These are phyloP conservation scores for Blastobasis lacticolella DNA, from an alignment of 2,888 invertebrate genomes.

Conservation along the genomic window DNA sequence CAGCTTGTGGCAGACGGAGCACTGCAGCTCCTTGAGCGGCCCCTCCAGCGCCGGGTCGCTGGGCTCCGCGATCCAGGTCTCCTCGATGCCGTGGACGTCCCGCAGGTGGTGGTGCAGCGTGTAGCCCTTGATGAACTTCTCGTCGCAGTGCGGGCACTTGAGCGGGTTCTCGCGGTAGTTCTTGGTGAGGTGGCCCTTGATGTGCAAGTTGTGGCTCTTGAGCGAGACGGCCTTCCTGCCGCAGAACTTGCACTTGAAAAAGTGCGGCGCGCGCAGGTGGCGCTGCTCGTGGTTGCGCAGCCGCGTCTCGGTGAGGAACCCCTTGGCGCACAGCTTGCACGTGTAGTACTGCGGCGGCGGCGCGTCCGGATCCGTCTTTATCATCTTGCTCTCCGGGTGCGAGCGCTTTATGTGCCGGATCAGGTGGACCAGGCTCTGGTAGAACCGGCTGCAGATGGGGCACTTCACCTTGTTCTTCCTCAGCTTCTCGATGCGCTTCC, in stretches of 20 bases:
- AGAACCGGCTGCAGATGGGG: constrained; percentile 58
- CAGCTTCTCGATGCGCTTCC: constrained; percentile 52
- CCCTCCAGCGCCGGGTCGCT: constrained; percentile 38
- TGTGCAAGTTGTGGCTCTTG: constrained; percentile 54
- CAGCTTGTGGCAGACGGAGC: constrained; percentile 61
- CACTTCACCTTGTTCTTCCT: constrained; percentile 62
- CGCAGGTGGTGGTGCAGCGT: constrained; percentile 59
- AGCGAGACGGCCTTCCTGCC: constrained; percentile 57
- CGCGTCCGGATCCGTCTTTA: constrained; percentile 65
- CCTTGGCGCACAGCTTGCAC: constrained; percentile 63
- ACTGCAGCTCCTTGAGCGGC: constrained; percentile 59
- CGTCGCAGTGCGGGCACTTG: constrained; percentile 55
- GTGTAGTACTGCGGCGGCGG: constrained; percentile 50
- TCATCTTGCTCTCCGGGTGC: constrained; percentile 69
- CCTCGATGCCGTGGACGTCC: constrained; percentile 49
- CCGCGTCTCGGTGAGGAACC: constrained; percentile 50
- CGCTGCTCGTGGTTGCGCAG: constrained; percentile 52
- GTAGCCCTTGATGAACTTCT: constrained; percentile 54
- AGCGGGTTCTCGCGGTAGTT: constrained; percentile 57
- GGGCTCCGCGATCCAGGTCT: constrained; percentile 61
- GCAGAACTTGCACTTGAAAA: constrained; percentile 66
- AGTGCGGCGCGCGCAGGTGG: constrained; percentile 56
- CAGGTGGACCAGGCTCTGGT: constrained; percentile 56
- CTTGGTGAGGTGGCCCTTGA: constrained; percentile 53
- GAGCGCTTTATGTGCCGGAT: constrained; percentile 58